Percentiles rank a stretch among this genome's conserved stretches.
phyloP scores from a whole-genome alignment of 1,140 invertebrate genomes.

The Akabosia matsudoensis region DNA sequence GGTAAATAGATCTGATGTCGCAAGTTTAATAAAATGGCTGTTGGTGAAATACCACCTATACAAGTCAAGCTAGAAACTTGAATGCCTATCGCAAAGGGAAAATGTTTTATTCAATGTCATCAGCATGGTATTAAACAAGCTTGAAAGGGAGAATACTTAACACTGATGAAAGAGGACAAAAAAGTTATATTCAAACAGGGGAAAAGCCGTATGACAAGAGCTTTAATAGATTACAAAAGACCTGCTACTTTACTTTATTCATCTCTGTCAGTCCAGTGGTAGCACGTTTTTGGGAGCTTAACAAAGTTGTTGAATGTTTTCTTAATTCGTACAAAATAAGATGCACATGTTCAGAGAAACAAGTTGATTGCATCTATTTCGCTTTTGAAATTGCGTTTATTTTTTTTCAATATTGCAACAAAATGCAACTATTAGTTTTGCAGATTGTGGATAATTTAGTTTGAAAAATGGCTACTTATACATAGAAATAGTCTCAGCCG shows the following conservation, averaged over 20 bases:
- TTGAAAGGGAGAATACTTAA: background rate
- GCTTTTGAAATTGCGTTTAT: too few species aligned
- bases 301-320: background rate
- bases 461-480: too few species aligned
- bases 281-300: background rate
- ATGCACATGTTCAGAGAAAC: too few species aligned
- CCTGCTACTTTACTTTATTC: background rate
- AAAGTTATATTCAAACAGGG: background rate
- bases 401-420: too few species aligned
- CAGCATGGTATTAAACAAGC: background rate
- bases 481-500: too few species aligned
- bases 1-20: too few species aligned
- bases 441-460: too few species aligned
- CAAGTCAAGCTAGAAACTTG: background rate
- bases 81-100: background rate
- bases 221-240: background rate
- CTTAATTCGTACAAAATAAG: too few species aligned
- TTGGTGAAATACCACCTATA: too few species aligned
- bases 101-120: background rate
- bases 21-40: too few species aligned
- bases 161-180: slow-evolving; percentile 1
- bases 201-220: slow-evolving; percentile 1
- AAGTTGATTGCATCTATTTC: too few species aligned
- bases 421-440: too few species aligned
- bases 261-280: background rate